Evolutionary conservation across 2,888 invertebrate genomes (phyloP).

Genomic region (Dolichopus griseipennis): DNA sequence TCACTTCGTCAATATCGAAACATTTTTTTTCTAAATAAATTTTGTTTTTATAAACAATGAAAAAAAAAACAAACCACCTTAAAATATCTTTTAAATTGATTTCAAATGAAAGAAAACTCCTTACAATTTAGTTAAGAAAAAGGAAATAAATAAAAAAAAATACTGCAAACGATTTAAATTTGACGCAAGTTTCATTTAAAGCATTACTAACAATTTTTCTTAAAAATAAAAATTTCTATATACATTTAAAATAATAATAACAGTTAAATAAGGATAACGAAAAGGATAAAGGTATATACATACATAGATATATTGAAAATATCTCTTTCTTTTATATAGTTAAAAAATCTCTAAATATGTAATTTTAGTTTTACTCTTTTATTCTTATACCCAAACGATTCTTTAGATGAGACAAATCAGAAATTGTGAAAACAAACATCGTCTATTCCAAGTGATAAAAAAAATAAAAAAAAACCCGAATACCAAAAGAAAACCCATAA

Average conservation of each 20-base stretch:
- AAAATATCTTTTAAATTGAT: too few relatives aligned
- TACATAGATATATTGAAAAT: not conserved
- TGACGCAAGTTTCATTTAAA: not conserved
- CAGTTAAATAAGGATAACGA: not conserved
- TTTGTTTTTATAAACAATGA: too few relatives aligned
- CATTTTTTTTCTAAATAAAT: too few relatives aligned
- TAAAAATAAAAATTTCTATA: not conserved
- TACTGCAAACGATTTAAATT: not conserved
- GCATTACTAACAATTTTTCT: not conserved
- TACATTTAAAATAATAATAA: not conserved
- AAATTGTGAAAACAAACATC: not conserved
- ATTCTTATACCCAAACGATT: not conserved
- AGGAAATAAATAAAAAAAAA: not conserved
- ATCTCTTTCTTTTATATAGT: too few relatives aligned
- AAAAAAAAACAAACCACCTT: too few relatives aligned
- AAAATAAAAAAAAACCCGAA: not conserved
- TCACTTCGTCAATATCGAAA: too few relatives aligned
- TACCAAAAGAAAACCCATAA: too few relatives aligned
- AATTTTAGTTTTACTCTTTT: too few relatives aligned
- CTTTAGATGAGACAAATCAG: not conserved
- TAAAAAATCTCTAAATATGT: too few relatives aligned
- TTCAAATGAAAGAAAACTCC: too few relatives aligned
- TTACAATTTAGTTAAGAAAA: not conserved
- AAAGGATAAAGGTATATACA: not conserved
- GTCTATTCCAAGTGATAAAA: not conserved